A percentile compares a stretch with the other conserved stretches of the same genome.
phyloP scores from a whole-genome alignment of 2,888 invertebrate genomes.

The Acanthosepion lycidas region DNA sequence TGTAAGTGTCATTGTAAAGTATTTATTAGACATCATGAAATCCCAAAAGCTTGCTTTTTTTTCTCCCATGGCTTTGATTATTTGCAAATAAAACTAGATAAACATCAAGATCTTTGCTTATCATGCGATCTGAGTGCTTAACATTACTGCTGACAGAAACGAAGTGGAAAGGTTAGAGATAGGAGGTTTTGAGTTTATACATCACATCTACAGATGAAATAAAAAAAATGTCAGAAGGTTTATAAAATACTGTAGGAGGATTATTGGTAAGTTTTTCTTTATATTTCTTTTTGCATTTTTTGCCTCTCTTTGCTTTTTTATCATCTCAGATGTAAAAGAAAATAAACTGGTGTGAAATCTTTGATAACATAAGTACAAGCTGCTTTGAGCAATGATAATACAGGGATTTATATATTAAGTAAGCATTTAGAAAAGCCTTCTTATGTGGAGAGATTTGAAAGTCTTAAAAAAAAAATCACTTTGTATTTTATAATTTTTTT shows the following conservation, averaged over 20 bases:
- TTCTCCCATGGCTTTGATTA: not conserved
- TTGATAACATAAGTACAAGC: not conserved
- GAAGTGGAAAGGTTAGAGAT: not conserved
- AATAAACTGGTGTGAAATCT: not conserved
- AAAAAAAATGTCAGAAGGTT: not conserved
- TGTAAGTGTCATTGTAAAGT: not conserved
- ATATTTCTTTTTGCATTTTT: not conserved
- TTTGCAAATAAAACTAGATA: conserved; percentile 5
- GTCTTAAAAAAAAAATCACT: not conserved
- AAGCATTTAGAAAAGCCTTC: not conserved
- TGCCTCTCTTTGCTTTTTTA: not conserved
- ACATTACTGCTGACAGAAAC: not conserved
- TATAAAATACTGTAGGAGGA: not conserved
- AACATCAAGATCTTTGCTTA: not conserved
- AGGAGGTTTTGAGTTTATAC: not conserved
- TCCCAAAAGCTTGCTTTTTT: not conserved
- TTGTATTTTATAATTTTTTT: too few species aligned
- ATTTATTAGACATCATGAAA: not conserved
- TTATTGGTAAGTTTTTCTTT: not conserved
- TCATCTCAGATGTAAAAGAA: not conserved
- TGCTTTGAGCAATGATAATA: not conserved
- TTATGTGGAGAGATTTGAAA: not conserved
- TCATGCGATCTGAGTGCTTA: not conserved
- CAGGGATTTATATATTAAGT: conserved; percentile 1
- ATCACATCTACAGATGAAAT: not conserved